Base-by-base conservation (phyloP, 1,140 invertebrate species). In the Sipha flava region DNA sequence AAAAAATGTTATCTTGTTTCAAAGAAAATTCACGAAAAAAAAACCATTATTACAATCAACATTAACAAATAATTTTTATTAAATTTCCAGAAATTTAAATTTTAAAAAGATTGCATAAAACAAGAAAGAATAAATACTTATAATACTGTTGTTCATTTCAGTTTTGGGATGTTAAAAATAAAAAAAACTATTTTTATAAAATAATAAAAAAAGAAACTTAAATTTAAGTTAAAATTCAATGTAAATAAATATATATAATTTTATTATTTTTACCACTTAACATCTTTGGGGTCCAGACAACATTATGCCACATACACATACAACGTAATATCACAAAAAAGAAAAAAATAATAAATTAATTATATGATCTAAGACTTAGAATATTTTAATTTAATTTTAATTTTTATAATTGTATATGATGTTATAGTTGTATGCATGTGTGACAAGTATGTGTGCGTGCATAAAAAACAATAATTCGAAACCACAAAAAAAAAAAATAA, bases 141-240 rank as follows among this genome's bases (percentile, higher is more conserved):
- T 54, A 57, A 77, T 73, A 73, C 43, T 49, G 2, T 6, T 52
- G 34, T 9, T 54, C 31, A 54, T 34, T 52, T 54, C 16, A 75
- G 29, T 40, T 59, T 43, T 77, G 23, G 49, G 3, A 59, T 26
- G 23, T 77, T 59, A 4, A 77, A 54, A 75, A 66, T 14, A 66
- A 73, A 73, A 73, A 77, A 57, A 57, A 75, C 21, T 10, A 57
- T 54, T 5, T 57, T 57, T 47, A 77, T 59, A 77, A 54, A 37
- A 59, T 43, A 77, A 59, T 59, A 59, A 26, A 57, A n/a, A 77
- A 77, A 77, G 31, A 23, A 23, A 37, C 49, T n/a, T 37, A 43
- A 6, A 77, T 14, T 37, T 59, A 59, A 37, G 18, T 77, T 37
- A 77, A 37, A 59, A 18, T 59, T 9, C 18, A 59, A 59, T 29